Evolutionary conservation across 2,888 invertebrate species (phyloP).

Genomic region (Epirrhoe tristata): DNA sequence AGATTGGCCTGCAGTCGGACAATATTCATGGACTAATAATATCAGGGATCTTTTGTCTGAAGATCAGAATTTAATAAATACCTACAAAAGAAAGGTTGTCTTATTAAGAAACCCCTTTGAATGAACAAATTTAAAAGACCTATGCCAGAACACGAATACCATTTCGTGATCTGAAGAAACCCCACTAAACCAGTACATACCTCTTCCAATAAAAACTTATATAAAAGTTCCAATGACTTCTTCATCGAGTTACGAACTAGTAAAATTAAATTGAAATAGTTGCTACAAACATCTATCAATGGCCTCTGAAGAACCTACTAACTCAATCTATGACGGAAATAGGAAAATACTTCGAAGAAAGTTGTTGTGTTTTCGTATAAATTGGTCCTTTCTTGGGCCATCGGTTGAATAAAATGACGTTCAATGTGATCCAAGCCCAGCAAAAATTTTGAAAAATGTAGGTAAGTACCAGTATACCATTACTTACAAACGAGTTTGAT

Average conservation of each 20-base stretch:
- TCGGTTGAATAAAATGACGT: too few species aligned
- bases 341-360: constrained; percentile 15
- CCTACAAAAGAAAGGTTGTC: too few species aligned
- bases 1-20: too few species aligned
- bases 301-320: background rate
- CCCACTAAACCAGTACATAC: background rate
- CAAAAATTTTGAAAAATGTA: too few species aligned
- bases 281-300: constrained; percentile 21
- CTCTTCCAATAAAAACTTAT: background rate
- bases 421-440: too few species aligned
- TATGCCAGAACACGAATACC: background rate
- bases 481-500: too few species aligned
- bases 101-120: too few species aligned
- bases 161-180: background rate
- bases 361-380: background rate
- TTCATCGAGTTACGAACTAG: constrained; percentile 5
- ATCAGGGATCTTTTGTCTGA: too few species aligned
- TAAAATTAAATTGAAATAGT: constrained; percentile 28
- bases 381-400: background rate
- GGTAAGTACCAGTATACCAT: too few species aligned
- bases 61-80: too few species aligned
- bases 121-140: background rate
- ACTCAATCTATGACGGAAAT: constrained; percentile 10
- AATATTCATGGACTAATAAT: too few species aligned
- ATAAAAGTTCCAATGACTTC: constrained; percentile 2